Conservation (phyloP, 2,113 vertebrate species). For the Oenanthe melanoleuca region DNA sequence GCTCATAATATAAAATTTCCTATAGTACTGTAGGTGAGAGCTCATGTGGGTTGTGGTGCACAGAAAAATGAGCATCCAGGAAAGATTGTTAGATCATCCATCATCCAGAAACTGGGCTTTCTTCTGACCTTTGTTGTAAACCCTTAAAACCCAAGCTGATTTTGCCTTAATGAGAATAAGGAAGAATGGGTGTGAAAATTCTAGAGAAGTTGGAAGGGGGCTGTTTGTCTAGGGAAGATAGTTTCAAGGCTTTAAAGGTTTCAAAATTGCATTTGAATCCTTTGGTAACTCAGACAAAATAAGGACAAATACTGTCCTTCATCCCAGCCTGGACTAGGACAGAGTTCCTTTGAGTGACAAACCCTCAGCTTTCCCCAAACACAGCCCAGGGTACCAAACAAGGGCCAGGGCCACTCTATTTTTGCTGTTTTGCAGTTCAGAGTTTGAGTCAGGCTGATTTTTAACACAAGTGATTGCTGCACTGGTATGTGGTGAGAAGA, state of each 20-base stretch:
- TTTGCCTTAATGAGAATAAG: background rate
- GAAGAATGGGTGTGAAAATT: background rate
- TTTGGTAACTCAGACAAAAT: background rate
- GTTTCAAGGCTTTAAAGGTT: background rate
- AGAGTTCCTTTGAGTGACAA: background rate
- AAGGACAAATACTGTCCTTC: background rate
- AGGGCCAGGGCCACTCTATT: background rate
- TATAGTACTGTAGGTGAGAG: background rate
- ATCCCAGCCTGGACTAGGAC: background rate
- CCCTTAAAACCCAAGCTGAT: background rate
- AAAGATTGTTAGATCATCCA: accelerated
- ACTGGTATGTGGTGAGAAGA: background rate
- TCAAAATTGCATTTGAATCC: background rate
- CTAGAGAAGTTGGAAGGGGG: background rate
- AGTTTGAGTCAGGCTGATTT: background rate
- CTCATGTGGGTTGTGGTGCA: background rate
- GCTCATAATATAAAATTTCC: background rate
- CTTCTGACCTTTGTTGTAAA: background rate
- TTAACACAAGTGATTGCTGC: background rate
- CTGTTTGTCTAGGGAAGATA: background rate
- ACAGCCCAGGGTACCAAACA: accelerated
- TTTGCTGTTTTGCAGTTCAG: background rate
- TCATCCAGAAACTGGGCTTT: background rate
- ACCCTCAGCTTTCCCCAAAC: background rate
- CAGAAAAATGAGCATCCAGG: background rate